Evolutionary conservation across 1,140 invertebrate species (phyloP).

Genomic region (Caenorhabditis latens): DNA sequence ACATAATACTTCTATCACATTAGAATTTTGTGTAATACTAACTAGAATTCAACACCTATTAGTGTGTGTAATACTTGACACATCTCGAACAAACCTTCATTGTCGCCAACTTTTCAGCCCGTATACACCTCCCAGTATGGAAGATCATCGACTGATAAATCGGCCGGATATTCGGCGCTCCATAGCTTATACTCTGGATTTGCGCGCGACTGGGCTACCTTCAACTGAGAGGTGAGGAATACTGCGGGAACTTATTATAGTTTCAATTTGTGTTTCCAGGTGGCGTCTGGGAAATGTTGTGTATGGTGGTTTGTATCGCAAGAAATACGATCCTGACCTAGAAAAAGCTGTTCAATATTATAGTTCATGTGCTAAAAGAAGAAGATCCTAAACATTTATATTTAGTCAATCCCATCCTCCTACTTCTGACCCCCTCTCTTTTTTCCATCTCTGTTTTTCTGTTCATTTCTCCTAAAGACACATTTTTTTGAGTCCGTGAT

Average conservation of each 20-base stretch:
- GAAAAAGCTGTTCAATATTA: conserved; percentile 56
- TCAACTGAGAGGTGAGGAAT: conserved; percentile 53
- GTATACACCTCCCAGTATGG: conserved; percentile 59
- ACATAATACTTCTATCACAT: background rate
- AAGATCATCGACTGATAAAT: conserved; percentile 52
- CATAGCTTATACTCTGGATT: conserved; percentile 64
- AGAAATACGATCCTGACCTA: conserved; percentile 46
- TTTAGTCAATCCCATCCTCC: background rate
- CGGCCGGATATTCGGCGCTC: conserved; percentile 55
- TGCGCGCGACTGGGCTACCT: conserved; percentile 61
- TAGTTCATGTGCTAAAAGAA: conserved; percentile 50
- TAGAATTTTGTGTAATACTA: background rate
- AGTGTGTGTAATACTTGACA: conserved; percentile 22
- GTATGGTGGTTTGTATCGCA: conserved; percentile 58
- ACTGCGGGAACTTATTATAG: background rate
- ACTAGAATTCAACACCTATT: background rate
- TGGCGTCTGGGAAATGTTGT: conserved; percentile 59
- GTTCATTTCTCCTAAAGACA: background rate
- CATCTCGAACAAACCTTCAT: background rate
- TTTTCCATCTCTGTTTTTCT: background rate
- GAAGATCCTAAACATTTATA: conserved; percentile 34
- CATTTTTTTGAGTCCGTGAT: conserved; percentile 48
- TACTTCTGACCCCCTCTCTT: background rate
- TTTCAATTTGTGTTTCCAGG: background rate
- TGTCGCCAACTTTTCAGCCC: conserved; percentile 20